Evolutionary conservation across 2,888 invertebrate genomes (phyloP).

Genomic region (Griposia aprilina): DNA sequence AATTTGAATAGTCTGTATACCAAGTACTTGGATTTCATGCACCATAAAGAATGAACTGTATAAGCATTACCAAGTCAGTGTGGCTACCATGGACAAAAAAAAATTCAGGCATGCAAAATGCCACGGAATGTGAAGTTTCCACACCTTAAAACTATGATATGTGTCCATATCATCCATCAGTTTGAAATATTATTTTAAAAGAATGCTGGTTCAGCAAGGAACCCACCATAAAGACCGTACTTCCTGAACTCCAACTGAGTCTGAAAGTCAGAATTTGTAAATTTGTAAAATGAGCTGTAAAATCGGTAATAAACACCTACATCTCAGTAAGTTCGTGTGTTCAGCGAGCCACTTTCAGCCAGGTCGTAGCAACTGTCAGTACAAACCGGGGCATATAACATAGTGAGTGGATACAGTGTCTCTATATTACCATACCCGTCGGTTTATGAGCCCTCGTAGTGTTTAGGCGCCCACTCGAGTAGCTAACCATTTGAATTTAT

Average conservation of each 20-base stretch:
- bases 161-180: not conserved
- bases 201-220: not conserved
- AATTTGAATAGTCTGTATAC: conserved; percentile 53
- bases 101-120: conserved; percentile 3
- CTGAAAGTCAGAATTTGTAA: not conserved
- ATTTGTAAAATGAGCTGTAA: not conserved
- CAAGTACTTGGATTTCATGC: conserved; percentile 25
- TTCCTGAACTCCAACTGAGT: no score
- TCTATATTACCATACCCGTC: conserved; percentile 88
- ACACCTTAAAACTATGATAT: not conserved
- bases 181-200: not conserved
- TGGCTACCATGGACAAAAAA: not conserved
- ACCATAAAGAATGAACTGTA: conserved; percentile 33
- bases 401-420: conserved; percentile 79
- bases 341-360: conserved; percentile 71
- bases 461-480: conserved; percentile 89
- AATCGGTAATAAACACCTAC: conserved; percentile 27
- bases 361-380: conserved; percentile 79
- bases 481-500: conserved; percentile 87
- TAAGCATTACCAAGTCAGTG: conserved; percentile 17
- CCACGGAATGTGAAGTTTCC: not conserved
- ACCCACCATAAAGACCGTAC: no score
- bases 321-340: conserved; percentile 21
- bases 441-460: conserved; percentile 88
- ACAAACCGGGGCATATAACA: conserved; percentile 77